These are phyloP conservation scores for Nomada hirtipes DNA, from an alignment of 2,888 invertebrate species.

Conservation along the genomic window DNA sequence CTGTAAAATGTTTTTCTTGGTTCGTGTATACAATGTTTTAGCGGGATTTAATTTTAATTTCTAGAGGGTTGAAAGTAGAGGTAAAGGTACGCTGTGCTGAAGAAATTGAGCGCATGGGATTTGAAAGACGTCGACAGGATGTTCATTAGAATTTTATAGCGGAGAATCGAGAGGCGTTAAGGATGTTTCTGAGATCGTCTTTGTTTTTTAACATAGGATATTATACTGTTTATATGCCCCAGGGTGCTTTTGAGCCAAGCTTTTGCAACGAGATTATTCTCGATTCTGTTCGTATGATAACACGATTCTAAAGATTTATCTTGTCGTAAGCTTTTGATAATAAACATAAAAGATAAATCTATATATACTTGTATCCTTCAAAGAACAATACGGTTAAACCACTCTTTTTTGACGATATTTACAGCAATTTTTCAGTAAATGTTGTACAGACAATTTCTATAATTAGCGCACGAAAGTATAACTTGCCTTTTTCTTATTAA, in stretches of 20 bases:
- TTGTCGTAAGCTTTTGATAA: neutral
- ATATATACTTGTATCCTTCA: no score
- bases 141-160: slow-evolving; percentile 4
- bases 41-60: neutral
- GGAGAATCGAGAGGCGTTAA: slow-evolving; percentile 7
- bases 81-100: neutral
- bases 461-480: no score
- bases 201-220: slow-evolving; percentile 18
- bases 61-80: neutral
- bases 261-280: slow-evolving; percentile 1
- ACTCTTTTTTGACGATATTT: no score
- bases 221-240: neutral
- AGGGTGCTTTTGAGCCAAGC: slow-evolving; percentile 11
- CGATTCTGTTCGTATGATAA: neutral
- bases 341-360: neutral
- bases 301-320: neutral
- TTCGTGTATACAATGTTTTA: neutral
- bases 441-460: no score
- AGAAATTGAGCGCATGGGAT: neutral
- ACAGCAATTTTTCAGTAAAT: no score
- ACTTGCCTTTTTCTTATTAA: no score
- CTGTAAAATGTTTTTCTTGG: neutral
- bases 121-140: slow-evolving; percentile 7
- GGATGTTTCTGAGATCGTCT: slow-evolving; percentile 4
- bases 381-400: no score